Evolutionary conservation across 2,113 vertebrate genomes (phyloP).

Genomic region (Camarhynchus parvulus): DNA sequence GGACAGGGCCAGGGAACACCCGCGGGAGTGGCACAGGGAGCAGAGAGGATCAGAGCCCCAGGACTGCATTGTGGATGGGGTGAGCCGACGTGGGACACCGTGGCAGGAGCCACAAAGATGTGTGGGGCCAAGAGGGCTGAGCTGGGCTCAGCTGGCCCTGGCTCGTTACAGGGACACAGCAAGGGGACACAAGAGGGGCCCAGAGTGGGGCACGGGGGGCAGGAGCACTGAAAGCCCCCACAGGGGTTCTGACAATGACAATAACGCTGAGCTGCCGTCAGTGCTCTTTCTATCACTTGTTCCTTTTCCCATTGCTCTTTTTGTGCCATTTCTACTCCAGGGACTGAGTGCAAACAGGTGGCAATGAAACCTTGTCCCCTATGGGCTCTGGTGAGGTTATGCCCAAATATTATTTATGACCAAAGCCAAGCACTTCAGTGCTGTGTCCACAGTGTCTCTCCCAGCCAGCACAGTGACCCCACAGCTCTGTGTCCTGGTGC

Average conservation of each 20-base stretch:
- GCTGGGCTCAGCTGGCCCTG: background rate
- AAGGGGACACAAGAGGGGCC: background rate
- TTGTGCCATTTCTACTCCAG: background rate
- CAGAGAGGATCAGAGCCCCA: background rate
- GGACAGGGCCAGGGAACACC: background rate
- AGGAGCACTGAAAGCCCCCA: background rate
- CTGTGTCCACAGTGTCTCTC: accelerated
- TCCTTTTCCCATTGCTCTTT: background rate
- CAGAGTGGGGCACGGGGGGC: background rate
- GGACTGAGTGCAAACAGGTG: background rate
- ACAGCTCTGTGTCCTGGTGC: background rate
- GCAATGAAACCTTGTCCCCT: accelerated
- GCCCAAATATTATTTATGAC: background rate
- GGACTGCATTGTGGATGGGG: accelerated
- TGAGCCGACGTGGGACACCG: accelerated
- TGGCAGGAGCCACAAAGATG: background rate
- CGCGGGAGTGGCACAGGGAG: accelerated
- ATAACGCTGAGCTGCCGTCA: accelerated
- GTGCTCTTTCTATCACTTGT: no score
- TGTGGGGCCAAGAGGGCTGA: accelerated
- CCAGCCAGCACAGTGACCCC: accelerated
- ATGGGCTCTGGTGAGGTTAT: accelerated
- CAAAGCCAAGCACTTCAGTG: background rate
- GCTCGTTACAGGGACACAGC: background rate
- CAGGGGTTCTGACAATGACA: background rate